Conservation (phyloP, 2,797 vertebrate genomes). For the Odontamblyopus lacepedii region DNA sequence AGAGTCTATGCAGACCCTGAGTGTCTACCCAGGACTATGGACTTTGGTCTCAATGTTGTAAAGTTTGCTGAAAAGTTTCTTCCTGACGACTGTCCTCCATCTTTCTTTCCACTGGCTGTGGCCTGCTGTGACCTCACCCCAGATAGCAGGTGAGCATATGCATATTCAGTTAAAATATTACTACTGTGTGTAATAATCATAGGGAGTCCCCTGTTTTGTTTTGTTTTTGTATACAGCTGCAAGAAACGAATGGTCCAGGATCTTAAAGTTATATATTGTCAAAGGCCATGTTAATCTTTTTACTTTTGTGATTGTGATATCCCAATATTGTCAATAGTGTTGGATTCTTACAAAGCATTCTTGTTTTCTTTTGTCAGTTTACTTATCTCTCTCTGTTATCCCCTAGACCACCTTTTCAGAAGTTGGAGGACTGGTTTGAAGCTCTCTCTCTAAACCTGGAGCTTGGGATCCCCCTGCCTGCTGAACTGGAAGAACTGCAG, state of each 20-base stretch:
- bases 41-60: constrained; percentile 93
- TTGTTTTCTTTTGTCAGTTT: constrained; percentile 12
- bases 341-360: background rate
- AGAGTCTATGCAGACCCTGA: constrained; percentile 96
- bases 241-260: background rate
- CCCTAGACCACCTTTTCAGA: constrained; percentile 89
- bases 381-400: background rate
- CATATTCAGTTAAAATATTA: background rate
- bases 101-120: constrained; percentile 92
- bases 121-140: constrained; percentile 92
- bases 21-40: constrained; percentile 92
- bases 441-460: constrained; percentile 91
- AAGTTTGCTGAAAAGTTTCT: constrained; percentile 97
- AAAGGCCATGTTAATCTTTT: background rate
- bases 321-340: background rate
- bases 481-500: constrained; percentile 92
- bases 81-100: constrained; percentile 89
- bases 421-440: constrained; percentile 93
- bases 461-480: constrained; percentile 90
- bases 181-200: background rate
- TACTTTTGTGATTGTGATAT: background rate
- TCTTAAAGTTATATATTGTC: background rate
- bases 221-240: background rate
- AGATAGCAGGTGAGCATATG: constrained; percentile 85
- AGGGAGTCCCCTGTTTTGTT: too few relatives aligned